Evolutionary conservation across 2,888 invertebrate species (phyloP).

Genomic region (Macropis europaea): DNA sequence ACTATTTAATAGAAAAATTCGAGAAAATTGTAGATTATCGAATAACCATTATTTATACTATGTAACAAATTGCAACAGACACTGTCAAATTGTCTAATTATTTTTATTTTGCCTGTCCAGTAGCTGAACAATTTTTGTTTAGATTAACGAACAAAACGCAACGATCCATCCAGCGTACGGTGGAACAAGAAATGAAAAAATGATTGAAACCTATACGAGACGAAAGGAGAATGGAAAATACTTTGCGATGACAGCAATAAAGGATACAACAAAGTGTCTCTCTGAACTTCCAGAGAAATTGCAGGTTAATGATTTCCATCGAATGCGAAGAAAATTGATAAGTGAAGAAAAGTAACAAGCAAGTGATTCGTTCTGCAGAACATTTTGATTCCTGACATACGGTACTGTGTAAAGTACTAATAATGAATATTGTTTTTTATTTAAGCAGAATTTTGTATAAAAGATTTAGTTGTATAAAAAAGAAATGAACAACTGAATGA

Average conservation of each 20-base stretch:
- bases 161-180: constrained; percentile 53
- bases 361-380: background rate
- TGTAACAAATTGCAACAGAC: no score
- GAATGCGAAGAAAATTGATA: background rate
- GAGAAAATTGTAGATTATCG: no score
- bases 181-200: constrained; percentile 11
- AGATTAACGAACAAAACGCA: constrained; percentile 22
- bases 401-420: background rate
- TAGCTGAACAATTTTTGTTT: background rate
- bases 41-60: no score
- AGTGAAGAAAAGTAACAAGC: background rate
- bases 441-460: no score
- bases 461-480: no score
- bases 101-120: no score
- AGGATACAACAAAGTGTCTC: constrained; percentile 22
- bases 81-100: no score
- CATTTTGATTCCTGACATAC: background rate
- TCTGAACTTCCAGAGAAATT: background rate
- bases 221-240: background rate
- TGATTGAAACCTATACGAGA: background rate
- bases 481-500: no score
- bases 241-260: constrained; percentile 3
- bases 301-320: background rate
- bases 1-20: no score
- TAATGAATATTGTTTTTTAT: no score